phyloP scores from a whole-genome alignment of 2,797 vertebrate genomes.

The Lophius americanus region DNA sequence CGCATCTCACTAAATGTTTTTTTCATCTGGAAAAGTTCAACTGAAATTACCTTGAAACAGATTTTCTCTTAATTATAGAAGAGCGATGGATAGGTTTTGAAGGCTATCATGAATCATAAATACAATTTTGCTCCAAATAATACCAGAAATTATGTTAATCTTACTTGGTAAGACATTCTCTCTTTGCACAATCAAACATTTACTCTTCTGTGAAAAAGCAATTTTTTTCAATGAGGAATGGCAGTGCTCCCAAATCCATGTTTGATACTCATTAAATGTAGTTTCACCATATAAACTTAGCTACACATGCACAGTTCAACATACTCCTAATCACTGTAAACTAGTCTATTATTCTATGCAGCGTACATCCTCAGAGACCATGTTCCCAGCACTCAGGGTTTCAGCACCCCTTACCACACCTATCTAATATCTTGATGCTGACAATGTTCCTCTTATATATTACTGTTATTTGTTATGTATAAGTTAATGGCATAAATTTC shows the following conservation, averaged over 20 bases:
- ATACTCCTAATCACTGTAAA: slow-evolving; percentile 7
- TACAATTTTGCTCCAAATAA: background rate
- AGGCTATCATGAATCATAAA: background rate
- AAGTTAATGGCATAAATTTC: slow-evolving; percentile 30
- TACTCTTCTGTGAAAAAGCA: slow-evolving; percentile 3
- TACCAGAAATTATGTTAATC: background rate
- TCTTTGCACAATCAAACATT: background rate
- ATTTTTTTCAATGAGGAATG: slow-evolving; percentile 7
- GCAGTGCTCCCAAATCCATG: slow-evolving; percentile 7
- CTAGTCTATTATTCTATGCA: background rate
- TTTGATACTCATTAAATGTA: slow-evolving; percentile 24
- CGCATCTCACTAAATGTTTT: slow-evolving; percentile 11
- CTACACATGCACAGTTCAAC: background rate
- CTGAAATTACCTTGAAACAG: slow-evolving; percentile 9
- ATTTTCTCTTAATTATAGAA: slow-evolving; percentile 12
- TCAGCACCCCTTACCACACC: slow-evolving; percentile 11
- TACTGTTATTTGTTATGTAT: slow-evolving; percentile 20
- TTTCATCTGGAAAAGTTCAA: slow-evolving; percentile 7
- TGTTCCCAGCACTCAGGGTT: slow-evolving; percentile 6
- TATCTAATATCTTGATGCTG: slow-evolving; percentile 5
- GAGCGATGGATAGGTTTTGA: slow-evolving; percentile 8
- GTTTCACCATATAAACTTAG: slow-evolving; percentile 16
- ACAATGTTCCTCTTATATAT: slow-evolving; percentile 15
- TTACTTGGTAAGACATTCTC: background rate
- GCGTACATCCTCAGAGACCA: slow-evolving; percentile 25